Evolutionary conservation across 2,888 invertebrate species (phyloP).

Genomic region (Drosophila merina): DNA sequence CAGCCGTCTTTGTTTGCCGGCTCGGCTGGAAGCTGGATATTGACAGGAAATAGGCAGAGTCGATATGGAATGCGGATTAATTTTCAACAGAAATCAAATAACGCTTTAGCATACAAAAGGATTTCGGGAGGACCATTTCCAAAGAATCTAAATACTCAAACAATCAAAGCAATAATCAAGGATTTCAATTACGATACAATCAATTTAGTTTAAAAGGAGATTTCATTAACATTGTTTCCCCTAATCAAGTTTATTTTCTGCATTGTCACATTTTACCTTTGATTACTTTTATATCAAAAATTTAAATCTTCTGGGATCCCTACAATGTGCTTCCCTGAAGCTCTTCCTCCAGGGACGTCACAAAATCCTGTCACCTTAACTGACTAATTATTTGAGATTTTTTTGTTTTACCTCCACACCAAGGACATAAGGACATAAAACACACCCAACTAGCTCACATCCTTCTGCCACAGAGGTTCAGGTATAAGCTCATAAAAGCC

Average conservation of each 20-base stretch:
- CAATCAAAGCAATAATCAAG: not conserved
- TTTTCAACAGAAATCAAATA: constrained; percentile 19
- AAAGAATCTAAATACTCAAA: not conserved
- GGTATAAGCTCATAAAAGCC: constrained; percentile 54
- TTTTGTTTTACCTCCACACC: constrained; percentile 21
- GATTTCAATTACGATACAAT: not conserved
- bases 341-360: constrained; percentile 12
- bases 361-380: constrained; percentile 18
- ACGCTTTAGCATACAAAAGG: constrained; percentile 1
- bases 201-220: no score
- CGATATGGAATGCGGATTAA: constrained; percentile 22
- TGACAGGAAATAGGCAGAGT: constrained; percentile 21
- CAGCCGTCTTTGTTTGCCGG: constrained; percentile 20
- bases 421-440: constrained; percentile 43
- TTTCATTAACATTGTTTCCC: not conserved
- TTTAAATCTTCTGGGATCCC: not conserved
- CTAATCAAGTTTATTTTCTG: not conserved
- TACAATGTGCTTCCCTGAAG: constrained; percentile 11
- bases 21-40: constrained; percentile 14
- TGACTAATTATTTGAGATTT: constrained; percentile 37
- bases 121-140: not conserved
- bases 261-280: not conserved
- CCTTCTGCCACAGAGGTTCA: not conserved
- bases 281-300: not conserved
- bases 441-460: constrained; percentile 16